phyloP scores from a whole-genome alignment of 2,888 invertebrate species.

The Andrena flavipes region DNA sequence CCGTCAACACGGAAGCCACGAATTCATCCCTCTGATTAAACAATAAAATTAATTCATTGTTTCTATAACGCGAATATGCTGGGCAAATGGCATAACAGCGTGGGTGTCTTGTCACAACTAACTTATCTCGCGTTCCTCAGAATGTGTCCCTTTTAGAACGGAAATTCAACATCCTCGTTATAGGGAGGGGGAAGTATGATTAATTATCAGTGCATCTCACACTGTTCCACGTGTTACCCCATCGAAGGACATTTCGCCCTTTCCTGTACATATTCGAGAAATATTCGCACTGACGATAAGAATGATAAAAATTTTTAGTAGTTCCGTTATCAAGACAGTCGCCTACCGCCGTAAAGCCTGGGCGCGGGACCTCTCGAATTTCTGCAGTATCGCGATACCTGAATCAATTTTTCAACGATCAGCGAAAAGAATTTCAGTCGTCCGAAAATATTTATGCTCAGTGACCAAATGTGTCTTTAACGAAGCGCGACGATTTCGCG shows the following conservation, averaged over 20 bases:
- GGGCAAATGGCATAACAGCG: conserved; percentile 22
- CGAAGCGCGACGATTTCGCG: not conserved
- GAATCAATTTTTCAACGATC: conserved; percentile 30
- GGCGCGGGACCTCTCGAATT: conserved; percentile 34
- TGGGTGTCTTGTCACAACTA: conserved; percentile 57
- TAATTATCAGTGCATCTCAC: not conserved
- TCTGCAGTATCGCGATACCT: conserved; percentile 22
- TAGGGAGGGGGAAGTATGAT: not conserved
- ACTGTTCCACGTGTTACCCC: not conserved
- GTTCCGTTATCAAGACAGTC: not conserved
- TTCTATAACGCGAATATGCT: not conserved
- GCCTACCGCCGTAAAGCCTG: not conserved
- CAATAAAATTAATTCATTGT: conserved; percentile 12
- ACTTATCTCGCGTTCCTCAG: conserved; percentile 50
- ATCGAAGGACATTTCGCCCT: not conserved
- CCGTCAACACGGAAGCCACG: not conserved
- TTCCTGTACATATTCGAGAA: not conserved
- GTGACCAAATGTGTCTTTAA: not conserved
- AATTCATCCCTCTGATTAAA: conserved; percentile 18
- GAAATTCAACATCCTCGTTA: conserved; percentile 63
- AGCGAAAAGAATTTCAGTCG: conserved; percentile 9
- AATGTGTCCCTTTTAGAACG: conserved; percentile 54
- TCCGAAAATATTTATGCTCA: not conserved
- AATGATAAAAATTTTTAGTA: too few relatives aligned
- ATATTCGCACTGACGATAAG: too few relatives aligned